These are phyloP conservation scores for Peromyscus maniculatus DNA, from an alignment of 2,113 vertebrate species.

Conservation along the genomic window DNA sequence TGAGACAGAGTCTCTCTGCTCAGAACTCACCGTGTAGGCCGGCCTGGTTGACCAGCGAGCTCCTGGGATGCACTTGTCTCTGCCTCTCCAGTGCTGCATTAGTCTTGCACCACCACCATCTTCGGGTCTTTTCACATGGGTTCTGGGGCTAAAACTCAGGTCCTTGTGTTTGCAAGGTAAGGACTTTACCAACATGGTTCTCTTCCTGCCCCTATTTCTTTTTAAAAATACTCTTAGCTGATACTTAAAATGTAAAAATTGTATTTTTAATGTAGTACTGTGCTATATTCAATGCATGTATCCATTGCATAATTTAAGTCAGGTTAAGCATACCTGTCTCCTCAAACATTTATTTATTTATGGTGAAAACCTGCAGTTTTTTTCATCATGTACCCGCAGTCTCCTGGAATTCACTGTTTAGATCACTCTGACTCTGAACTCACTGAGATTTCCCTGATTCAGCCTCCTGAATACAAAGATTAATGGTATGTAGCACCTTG, in stretches of 20 bases:
- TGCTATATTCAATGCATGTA: not conserved
- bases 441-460: not conserved
- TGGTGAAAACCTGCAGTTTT: not conserved
- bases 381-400: not conserved
- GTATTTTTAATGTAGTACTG: not conserved
- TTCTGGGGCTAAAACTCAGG: too few relatives aligned
- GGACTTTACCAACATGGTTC: not conserved
- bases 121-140: too few relatives aligned
- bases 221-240: not conserved
- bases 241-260: not conserved
- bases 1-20: not conserved
- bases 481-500: not conserved
- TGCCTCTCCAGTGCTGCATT: not conserved
- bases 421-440: not conserved
- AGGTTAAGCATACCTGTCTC: not conserved
- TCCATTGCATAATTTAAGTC: not conserved
- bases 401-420: not conserved
- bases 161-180: too few relatives aligned
- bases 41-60: not conserved
- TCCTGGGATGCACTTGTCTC: not conserved
- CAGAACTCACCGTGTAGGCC: not conserved
- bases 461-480: not conserved
- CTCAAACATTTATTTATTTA: not conserved
- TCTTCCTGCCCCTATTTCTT: not conserved
- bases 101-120: not conserved